Base-by-base conservation (phyloP, 2,113 vertebrate species). In the Anhinga rufa region DNA sequence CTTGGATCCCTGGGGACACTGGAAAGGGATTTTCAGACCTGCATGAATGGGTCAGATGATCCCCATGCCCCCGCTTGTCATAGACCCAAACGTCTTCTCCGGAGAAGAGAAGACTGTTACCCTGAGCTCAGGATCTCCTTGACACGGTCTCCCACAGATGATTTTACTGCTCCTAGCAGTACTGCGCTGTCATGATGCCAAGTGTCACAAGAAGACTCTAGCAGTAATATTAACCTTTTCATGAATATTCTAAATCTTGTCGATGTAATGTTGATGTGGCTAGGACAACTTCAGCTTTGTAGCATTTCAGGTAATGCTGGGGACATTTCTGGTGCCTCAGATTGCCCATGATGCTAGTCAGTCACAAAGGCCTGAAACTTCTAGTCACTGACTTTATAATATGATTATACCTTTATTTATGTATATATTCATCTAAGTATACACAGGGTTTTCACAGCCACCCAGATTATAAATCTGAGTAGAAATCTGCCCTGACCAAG, bases 361-460 rank as follows among this genome's bases (percentile, higher is more conserved):
- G 42, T 78, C 60, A 70, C 76, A 89, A 74, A 94, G 34, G 46
- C 34, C 48, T 64, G 81, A 69, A 93, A 70, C 38, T 79, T 92
- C 55, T 86, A 60, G 29, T 79, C 55, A 42, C 17, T 14, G 61
- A 40, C 85, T 85, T 77, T 15, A 17, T 48, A 36, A 68, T 20
- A 44, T 44, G 49, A 60, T 92, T 78, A 55, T 49, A 36, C 18
- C 7, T 82, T 82, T 79, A 40, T 78, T 93, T 79, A 61, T 61
- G 51, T 70, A 22, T 49, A 22, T 64, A 24, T 54, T n/a, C n/a
- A 31, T 54, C 18, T 36, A 85, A 68, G 15, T 66, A 20, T 34
- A 54, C 42, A 32, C 15, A 44, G 65, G 6, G 12, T 44, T 96
- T 88, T 88, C 77, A 86, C 25, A 88, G 42, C 29, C 51, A 46